phyloP scores from a whole-genome alignment of 1,140 invertebrate species.

The Neoseiulus cucumeris region DNA sequence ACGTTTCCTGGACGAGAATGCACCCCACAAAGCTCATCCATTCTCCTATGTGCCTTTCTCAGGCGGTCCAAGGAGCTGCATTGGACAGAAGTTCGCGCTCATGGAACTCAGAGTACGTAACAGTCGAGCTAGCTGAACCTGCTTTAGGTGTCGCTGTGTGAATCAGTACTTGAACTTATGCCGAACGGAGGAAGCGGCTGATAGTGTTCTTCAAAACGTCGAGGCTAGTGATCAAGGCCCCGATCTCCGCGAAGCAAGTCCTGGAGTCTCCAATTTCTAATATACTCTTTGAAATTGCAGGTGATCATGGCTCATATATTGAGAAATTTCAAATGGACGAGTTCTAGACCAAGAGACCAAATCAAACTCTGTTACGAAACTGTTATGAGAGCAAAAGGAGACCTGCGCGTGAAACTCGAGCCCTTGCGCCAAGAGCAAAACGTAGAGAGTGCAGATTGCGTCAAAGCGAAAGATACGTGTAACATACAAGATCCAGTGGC shows the following conservation, averaged over 20 bases:
- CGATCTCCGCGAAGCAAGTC: too few species aligned
- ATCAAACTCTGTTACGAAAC: not conserved
- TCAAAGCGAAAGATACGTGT: not conserved
- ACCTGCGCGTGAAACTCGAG: not conserved
- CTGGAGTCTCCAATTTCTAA: too few species aligned
- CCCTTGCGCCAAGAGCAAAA: not conserved
- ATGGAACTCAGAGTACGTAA: not conserved
- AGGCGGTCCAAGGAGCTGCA: conserved; percentile 36
- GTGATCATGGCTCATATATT: not conserved
- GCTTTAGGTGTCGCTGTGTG: too few species aligned
- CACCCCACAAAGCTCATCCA: conserved; percentile 44
- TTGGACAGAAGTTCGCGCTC: conserved; percentile 20
- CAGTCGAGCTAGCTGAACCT: too few species aligned
- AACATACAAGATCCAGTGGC: not conserved
- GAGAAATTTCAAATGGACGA: not conserved
- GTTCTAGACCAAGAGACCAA: not conserved
- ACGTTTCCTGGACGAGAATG: conserved; percentile 56
- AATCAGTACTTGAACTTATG: not conserved
- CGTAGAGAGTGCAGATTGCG: not conserved
- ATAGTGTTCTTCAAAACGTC: too few species aligned
- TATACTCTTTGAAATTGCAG: not conserved
- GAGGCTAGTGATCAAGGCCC: too few species aligned
- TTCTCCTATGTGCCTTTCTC: conserved; percentile 64
- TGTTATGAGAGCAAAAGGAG: not conserved
- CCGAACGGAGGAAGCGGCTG: not conserved